A percentile compares a stretch with the other conserved stretches of the same genome.
These are phyloP conservation scores for Corythoichthys intestinalis DNA, from an alignment of 2,113 vertebrate species.

Conservation along the genomic window DNA sequence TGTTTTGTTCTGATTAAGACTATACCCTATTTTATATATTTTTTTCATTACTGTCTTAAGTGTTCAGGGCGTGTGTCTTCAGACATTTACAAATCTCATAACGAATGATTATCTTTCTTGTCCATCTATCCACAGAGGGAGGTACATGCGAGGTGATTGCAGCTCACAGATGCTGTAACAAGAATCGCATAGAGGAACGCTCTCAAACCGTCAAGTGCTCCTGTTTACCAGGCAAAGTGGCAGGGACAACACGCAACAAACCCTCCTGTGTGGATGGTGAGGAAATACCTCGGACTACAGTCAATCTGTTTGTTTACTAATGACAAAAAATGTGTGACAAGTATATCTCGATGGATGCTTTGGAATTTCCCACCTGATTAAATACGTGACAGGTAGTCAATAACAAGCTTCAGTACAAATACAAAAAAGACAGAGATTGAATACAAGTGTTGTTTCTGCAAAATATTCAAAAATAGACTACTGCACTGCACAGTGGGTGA, in stretches of 20 bases:
- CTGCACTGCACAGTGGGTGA: background rate
- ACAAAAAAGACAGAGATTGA: background rate
- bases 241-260: conserved; percentile 96
- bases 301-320: background rate
- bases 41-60: too few relatives aligned
- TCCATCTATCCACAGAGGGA: conserved; percentile 82
- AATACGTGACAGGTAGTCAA: background rate
- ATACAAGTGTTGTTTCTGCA: background rate
- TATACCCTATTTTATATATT: too few relatives aligned
- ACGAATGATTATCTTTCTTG: conserved; percentile 11
- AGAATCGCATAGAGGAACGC: conserved; percentile 98
- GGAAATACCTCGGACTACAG: conserved; percentile 41
- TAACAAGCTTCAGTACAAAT: background rate
- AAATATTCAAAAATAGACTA: background rate
- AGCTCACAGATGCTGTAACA: conserved; percentile 98
- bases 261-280: conserved; percentile 98
- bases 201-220: conserved; percentile 99
- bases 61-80: background rate
- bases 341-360: background rate
- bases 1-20: too few relatives aligned
- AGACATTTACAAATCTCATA: background rate
- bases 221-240: conserved; percentile 98
- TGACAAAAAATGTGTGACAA: background rate
- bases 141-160: conserved; percentile 98
- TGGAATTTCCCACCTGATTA: background rate